Evolutionary conservation across 2,888 invertebrate genomes (phyloP).

Genomic region (Leucoma salicis): DNA sequence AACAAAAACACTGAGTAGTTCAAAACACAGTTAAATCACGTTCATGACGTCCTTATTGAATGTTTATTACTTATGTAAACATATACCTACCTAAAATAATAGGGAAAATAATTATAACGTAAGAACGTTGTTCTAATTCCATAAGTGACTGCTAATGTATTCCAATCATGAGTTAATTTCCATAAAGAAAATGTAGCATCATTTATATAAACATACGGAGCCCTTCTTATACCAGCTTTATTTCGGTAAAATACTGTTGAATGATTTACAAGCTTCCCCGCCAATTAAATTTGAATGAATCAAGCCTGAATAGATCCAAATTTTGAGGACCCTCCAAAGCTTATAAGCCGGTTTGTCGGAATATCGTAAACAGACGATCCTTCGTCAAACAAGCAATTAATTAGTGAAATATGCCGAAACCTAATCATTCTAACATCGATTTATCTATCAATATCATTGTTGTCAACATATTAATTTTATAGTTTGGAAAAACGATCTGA

Average conservation of each 20-base stretch:
- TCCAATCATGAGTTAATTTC: not conserved
- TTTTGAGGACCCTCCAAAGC: constrained; percentile 9
- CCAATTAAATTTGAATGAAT: constrained; percentile 9
- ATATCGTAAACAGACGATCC: constrained; percentile 32
- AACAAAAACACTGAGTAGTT: too few relatives aligned
- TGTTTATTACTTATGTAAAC: not conserved
- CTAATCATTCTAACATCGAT: constrained; percentile 11
- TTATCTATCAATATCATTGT: constrained; percentile 13
- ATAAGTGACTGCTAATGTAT: not conserved
- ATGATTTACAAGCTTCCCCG: not conserved
- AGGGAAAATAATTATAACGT: not conserved
- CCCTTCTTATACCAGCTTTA: not conserved
- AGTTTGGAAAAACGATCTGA: too few relatives aligned
- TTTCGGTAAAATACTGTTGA: not conserved
- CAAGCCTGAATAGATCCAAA: constrained; percentile 14
- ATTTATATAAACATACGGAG: not conserved
- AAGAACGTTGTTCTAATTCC: not conserved
- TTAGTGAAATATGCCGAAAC: constrained; percentile 34
- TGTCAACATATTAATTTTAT: constrained; percentile 14
- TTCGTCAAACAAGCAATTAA: constrained; percentile 43
- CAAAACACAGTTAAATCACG: not conserved
- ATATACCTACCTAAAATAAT: not conserved
- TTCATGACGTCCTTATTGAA: not conserved
- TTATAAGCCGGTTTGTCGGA: constrained; percentile 20
- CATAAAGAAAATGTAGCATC: not conserved